These are phyloP conservation scores for Eupithecia subumbrata DNA, from an alignment of 2,888 invertebrate species.

Conservation along the genomic window DNA sequence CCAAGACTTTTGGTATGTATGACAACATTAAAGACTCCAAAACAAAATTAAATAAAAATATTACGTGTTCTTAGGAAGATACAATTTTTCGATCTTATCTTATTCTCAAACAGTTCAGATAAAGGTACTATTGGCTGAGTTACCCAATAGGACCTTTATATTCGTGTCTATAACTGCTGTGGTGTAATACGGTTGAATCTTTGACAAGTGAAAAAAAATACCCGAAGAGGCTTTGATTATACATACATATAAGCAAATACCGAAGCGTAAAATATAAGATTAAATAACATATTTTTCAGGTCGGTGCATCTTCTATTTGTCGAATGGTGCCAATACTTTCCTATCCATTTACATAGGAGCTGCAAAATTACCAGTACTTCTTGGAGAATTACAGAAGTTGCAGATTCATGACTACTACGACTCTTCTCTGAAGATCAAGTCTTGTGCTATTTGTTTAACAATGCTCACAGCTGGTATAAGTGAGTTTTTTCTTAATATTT, in stretches of 20 bases:
- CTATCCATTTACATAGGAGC: slow-evolving; percentile 54
- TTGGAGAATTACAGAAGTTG: slow-evolving; percentile 51
- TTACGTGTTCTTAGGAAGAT: background rate
- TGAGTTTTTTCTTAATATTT: background rate
- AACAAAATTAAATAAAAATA: background rate
- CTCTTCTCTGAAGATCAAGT: slow-evolving; percentile 46
- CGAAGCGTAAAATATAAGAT: background rate
- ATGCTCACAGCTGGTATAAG: background rate
- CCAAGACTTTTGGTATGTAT: background rate
- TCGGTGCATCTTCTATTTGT: slow-evolving; percentile 50
- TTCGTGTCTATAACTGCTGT: too few species aligned
- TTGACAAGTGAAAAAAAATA: too few species aligned
- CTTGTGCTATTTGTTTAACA: slow-evolving; percentile 46
- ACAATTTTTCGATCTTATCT: too few species aligned
- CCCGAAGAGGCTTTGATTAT: too few species aligned
- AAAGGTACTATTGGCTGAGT: too few species aligned
- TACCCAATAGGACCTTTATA: too few species aligned
- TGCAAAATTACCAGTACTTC: slow-evolving; percentile 58
- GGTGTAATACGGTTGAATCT: too few species aligned
- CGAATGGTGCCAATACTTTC: slow-evolving; percentile 50
- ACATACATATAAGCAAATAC: background rate
- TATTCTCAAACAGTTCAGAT: too few species aligned
- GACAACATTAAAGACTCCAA: background rate
- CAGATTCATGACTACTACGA: slow-evolving; percentile 57
- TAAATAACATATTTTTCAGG: slow-evolving; percentile 48